Base-by-base conservation (phyloP, 1,140 invertebrate genomes). In the Orius insidiosus region DNA sequence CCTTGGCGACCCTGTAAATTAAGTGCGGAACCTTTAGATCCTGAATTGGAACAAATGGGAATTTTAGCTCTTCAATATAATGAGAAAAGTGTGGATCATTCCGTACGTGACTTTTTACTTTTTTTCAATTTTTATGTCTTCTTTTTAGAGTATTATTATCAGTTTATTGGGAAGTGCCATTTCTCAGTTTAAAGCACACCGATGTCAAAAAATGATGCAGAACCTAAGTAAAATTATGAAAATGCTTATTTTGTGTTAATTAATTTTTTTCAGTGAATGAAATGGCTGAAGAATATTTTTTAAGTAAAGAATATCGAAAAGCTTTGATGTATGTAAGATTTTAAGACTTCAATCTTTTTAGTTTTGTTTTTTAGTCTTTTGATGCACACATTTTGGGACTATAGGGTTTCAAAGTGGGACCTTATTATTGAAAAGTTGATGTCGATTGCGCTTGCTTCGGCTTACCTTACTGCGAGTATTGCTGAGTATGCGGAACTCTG, bases 201-300 rank as follows among this genome's bases (percentile, higher is more conserved):
- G 84, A 55, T 94, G 88, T 60, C 82, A 86, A 35, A 68, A 90
- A 57, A 93, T 90, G 75, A 80, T 88, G 46, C 73, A 86, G 59
- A 79, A 86, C 59, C 65, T 95, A 43, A 74, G 74, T 76, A 66
- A n/a, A n/a, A 63, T 60, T 59, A 49, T 18, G 52, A 16, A 36
- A 33, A 54, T n/a, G n/a, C n/a, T n/a, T n/a, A n/a, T n/a, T n/a
- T n/a, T n/a, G n/a, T n/a, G n/a, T n/a, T n/a, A n/a, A 24, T 24
- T 24, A 24, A 58, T 38, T 34, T 38, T 34, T 47, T 68, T 56
- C 35, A 69, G 85, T 88, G 52, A 81, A 95, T 14, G 81, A 92
- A 64, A 95, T 96, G 87, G 92, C 89, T 15, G 84, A 94, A 59
- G 92, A 96, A 61, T 95, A 95, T 68, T 87, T 78, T 53, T 78